Conservation (phyloP, 2,888 invertebrate species). For the Lampropteryx suffumata region DNA sequence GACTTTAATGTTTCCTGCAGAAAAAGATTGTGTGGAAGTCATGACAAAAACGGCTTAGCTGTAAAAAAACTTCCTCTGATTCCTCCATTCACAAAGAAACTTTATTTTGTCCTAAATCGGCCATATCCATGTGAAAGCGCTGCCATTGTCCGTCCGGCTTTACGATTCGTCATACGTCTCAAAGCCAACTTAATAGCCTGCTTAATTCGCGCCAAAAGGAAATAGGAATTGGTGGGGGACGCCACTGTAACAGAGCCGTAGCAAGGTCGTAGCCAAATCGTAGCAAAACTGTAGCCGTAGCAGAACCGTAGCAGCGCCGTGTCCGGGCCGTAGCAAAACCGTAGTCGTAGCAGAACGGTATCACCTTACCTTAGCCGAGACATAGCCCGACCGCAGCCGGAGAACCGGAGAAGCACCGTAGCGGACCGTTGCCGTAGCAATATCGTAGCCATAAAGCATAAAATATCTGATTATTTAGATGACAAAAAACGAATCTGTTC, state of each 20-base stretch:
- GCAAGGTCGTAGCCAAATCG: background rate
- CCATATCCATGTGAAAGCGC: conserved; percentile 58
- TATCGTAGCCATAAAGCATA: too few relatives aligned
- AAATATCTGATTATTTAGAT: too few relatives aligned
- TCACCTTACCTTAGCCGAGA: background rate
- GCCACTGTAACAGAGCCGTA: conserved; percentile 51
- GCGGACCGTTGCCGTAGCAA: conserved; percentile 3
- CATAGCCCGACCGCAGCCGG: background rate
- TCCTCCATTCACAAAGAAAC: conserved; percentile 40
- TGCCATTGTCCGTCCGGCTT: conserved; percentile 61
- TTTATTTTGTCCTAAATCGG: conserved; percentile 54
- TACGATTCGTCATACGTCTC: conserved; percentile 78
- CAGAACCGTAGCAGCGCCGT: background rate
- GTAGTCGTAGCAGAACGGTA: conserved; percentile 1
- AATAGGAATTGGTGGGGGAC: conserved; percentile 72
- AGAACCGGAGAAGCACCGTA: too few relatives aligned
- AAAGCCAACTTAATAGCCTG: conserved; percentile 77
- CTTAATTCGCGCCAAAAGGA: conserved; percentile 79
- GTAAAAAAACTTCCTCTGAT: conserved; percentile 35
- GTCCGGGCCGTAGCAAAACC: background rate
- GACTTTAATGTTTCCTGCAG: conserved; percentile 29
- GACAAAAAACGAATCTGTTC: too few relatives aligned
- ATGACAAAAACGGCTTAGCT: conserved; percentile 31
- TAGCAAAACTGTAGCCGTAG: conserved; percentile 39
- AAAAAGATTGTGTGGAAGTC: conserved; percentile 36